Base-by-base conservation (phyloP, 2,888 invertebrate genomes). In the Kryphioiulus occultus region DNA sequence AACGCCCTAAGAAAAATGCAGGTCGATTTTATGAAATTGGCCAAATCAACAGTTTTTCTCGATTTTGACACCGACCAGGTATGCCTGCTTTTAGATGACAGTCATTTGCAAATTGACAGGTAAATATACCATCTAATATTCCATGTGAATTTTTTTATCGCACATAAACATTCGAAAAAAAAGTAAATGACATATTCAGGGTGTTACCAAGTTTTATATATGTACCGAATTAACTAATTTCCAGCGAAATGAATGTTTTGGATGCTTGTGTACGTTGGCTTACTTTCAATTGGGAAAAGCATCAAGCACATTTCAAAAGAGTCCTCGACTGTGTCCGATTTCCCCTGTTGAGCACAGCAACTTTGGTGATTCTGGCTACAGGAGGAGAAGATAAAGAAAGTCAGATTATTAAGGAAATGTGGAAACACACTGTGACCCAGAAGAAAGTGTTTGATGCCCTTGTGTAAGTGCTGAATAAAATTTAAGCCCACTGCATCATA, bases 381-480 rank as follows among this genome's bases (percentile, higher is more conserved):
- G 78, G 78, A 30, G 78, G 30, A 30, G 30, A 30, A 30, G 78
- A 78, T 30, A 78, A 78, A 26, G 78, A 78, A 30, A 78, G 30
- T 30, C 30, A 78, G 30, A 30, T 26, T 17, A 30, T 10, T 5
- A 78, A 78, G 78, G 78, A 78, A 78, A 30, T 78, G 15, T 78
- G 78, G 78, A 30, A 15, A 78, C 78, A 15, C 26, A 30, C 17
- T 30, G 30, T 32, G 12, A 78, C 30, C 0, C 30, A 78, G 30
- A 78, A 78, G 26, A 78, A 78, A 78, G 78, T 78, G 30, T 78
- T 78, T 30, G 78, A 78, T 32, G 78, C 78, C 12, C 78, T 78
- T 78, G 30, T 30, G 78, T 78, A 26, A 78, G 78, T 78, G 17
- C 30, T 68, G 59, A 26, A 22, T 22, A 68, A 10, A 22, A 19